Base-by-base conservation (phyloP, 2,113 vertebrate species). In the Colossoma macropomum region DNA sequence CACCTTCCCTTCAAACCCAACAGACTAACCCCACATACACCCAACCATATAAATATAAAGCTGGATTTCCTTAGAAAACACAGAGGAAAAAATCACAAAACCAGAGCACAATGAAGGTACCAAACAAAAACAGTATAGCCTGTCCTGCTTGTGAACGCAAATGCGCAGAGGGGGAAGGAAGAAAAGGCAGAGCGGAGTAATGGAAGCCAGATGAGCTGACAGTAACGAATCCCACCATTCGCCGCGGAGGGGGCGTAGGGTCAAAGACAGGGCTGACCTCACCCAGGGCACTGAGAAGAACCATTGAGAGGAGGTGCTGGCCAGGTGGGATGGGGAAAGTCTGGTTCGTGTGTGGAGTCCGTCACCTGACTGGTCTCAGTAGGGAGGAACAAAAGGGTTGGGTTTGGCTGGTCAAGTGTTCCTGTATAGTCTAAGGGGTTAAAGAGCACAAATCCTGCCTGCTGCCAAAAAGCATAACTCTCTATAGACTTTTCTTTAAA, bases 161-260 rank as follows among this genome's bases (percentile, higher is more conserved):
- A 23, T 71, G 23, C 45, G 38, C 13, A 2, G 27, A 19, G 34
- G 12, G 69, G 63, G 66, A 19, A 9, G 32, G 19, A 28, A n/a
- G 52, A 63, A 72, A 75, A 75, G 6, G 76, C 48, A 38, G 25
- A 48, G 34, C 12, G 3, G 21, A 28, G 81, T 89, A 92, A 91
- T 88, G 83, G 87, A 84, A 87, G 80, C 85, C 88, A 93, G 87
- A 90, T 90, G 91, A 92, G 84, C 74, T 27, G 75, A 82, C 75
- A 84, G 69, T 19, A 88, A 80, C 56, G 74, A 30, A 54, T 56
- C 77, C 69, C 70, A 70, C 86, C 84, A 88, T 90, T 81, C 87
- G 77, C 84, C 76, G 23, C 87, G 83, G 83, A 82, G 45, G 66
- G 70, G 80, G 84, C 83, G 80, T 38, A 71, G 75, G 84, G 87